Base-by-base conservation (phyloP, 2,113 vertebrate genomes). In the Parus major region DNA sequence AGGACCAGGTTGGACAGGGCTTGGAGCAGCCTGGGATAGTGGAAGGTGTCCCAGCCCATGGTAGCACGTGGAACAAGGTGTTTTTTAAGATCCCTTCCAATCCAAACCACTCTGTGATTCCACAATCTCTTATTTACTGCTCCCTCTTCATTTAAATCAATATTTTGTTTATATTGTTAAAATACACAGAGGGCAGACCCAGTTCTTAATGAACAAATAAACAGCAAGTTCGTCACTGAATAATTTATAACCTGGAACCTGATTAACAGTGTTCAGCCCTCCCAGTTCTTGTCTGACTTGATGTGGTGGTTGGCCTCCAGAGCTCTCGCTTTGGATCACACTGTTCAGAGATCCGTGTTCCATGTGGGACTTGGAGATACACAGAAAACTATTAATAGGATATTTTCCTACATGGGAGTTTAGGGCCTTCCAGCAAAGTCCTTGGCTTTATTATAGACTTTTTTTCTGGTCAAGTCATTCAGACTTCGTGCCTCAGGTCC, bases 1-100 rank as follows among this genome's bases (percentile, higher is more conserved):
- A 42, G 42, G 35, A 0, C 8, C 41, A 49, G 35, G 47, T 0
- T 61, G 78, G 69, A n/a, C 0, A 0, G 5, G 23, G 33, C 11
- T 82, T 53, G 78, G 56, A 56, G 15, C 31, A 50, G 0, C 8
- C 41, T 77, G 56, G 27, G 18, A 0, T 11, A 2, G 31, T 69
- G 56, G 31, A 19, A 63, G 5, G 4, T 76, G 61, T 76, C 47
- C 47, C 56, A 5, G 18, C n/a, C 17, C 25, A 1, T 31, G 15
- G 15, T 70, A 55, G 21, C 12, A 3, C 4, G 3, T 69, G 12
- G 31, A 36, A 49, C 18, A 44, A 47, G 25, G 13, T 42, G 9
- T 69, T 41, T 35, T 49, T 50, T 24, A 56, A 77, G 2, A 31
- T 63, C 22, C 47, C 22, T 70, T 77, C 56, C 31, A 49, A 49